Evolutionary conservation across 2,888 invertebrate species (phyloP), one percentile per base, ranked within the genome.

Genomic region (Belgica antarctica): DNA sequence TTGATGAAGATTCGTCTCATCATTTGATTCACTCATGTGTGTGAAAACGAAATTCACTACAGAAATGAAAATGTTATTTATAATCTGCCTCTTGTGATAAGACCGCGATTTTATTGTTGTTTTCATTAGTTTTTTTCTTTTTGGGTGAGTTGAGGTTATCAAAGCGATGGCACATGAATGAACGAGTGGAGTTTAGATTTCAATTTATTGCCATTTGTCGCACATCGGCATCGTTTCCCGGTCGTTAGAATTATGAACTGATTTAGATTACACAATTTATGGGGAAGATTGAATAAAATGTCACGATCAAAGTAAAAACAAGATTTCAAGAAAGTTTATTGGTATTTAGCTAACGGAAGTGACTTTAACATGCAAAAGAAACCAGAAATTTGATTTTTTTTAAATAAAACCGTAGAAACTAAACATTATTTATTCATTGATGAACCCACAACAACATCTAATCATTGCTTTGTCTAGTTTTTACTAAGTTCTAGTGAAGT

Each of bases 101-200:
- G 52, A n/a, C n/a, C 17, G n/a, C 52, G 52, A 52, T 52, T 41
- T 41, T 52, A 52, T 52, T 52, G 52, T 52, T 7, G 22, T 52
- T 52, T 52, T 52, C 22, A 52, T 52, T 52, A 52, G 52, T 17
- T 52, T n/a, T n/a, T n/a, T n/a, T n/a, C n/a, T n/a, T n/a, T 52
- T 52, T 52, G 52, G 52, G 52, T 52, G 52, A 17, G 52, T 22
- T 17, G 22, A 17, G 52, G 52, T 52, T 52, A 52, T 52, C 52
- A 22, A 8, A 22, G 22, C 22, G 52, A 52, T 52, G 52, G 7
- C 52, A 52, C 52, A 41, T 41, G 41, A 41, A 41, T 41, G 41
- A 41, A 34, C 34, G 34, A 7, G n/a, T n/a, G n/a, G n/a, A n/a
- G n/a, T n/a, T n/a, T 41, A 12, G 41, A 41, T 10, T 5, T 41